Conservation (phyloP, 2,888 invertebrate genomes). For the Habroteleia sp. region DNA sequence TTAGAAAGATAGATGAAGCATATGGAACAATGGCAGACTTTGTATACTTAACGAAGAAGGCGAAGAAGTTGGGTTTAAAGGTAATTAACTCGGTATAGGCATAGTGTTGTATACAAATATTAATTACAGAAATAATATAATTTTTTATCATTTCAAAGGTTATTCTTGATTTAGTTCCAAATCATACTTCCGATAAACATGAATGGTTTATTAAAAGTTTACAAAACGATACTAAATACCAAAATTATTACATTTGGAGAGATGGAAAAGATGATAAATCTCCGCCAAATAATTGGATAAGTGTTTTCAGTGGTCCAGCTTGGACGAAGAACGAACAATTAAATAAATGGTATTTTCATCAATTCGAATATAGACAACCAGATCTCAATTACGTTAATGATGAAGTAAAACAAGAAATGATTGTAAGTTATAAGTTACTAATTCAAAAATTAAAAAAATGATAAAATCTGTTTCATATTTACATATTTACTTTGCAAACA, state of each 20-base stretch:
- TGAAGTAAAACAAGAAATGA: constrained; percentile 75
- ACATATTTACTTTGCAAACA: no score
- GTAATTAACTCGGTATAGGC: no score
- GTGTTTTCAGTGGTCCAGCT: constrained; percentile 82
- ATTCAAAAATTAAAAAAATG: no score
- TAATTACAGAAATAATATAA: no score
- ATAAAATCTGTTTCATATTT: no score
- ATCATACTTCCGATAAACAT: constrained; percentile 82
- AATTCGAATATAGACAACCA: constrained; percentile 82
- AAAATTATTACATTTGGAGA: constrained; percentile 83
- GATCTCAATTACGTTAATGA: constrained; percentile 83
- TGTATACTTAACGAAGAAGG: constrained; percentile 82
- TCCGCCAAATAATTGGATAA: constrained; percentile 81
- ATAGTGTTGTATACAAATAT: no score
- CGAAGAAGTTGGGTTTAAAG: constrained; percentile 79
- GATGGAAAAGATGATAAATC: constrained; percentile 69
- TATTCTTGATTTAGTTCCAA: constrained; percentile 86
- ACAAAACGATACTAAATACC: constrained; percentile 74
- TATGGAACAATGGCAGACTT: constrained; percentile 90
- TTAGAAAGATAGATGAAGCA: constrained; percentile 86
- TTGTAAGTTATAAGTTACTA: no score
- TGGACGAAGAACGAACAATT: constrained; percentile 82
- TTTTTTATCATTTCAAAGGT: constrained; percentile 81
- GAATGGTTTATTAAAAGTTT: constrained; percentile 82
- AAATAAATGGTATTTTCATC: constrained; percentile 82